Evolutionary conservation across 92 coral and sea anemone species (phyloP), one percentile per base, ranked within the genome.

Genomic region (Phenganax stokvisi): DNA sequence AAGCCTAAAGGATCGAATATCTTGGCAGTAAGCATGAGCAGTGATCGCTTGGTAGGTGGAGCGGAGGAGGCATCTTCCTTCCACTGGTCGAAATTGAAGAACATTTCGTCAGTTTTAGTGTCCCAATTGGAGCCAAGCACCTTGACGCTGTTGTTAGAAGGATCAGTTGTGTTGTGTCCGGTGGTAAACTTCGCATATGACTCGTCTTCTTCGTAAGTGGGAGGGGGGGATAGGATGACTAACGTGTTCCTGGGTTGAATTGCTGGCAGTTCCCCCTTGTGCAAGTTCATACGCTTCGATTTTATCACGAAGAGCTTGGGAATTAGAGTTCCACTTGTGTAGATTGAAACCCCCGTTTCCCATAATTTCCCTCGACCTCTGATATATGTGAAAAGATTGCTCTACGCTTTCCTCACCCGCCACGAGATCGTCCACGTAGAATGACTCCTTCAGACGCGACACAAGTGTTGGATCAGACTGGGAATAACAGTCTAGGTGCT

Each of bases 401-500:
- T 68, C 73, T 12, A 68, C 73, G 12, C 52, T 68, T 68, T 68
- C 52, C 30, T 68, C 73, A 13, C 73, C 73, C 44, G 15, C 3
- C 11, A 68, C 73, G 51, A 68, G 54, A 68, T 68, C 73, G 54
- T 68, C 73, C 16, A 68, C 47, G 51, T n/a, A 68, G 30, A 68
- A 68, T 47, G 47, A 68, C 8, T 68, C 47, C 8, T 29, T 71
- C 8, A 71, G 51, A 7, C 31, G 57, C 0, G 57, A 71, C 55
- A 71, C 57, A 8, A 71, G 76, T 57, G 12, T 71, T 51, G 57
- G 37, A 51, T 71, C 76, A 12, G 76, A 47, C n/a, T 47, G 56
- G 6, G 76, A 71, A 71, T 71, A 71, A 12, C 57, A 31, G 27
- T 71, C 76, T 47, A 71, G 56, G 57, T 71, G 76, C 16, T 71